Evolutionary conservation across 2,797 vertebrate species (phyloP).

Genomic region (Leuciscus waleckii): DNA sequence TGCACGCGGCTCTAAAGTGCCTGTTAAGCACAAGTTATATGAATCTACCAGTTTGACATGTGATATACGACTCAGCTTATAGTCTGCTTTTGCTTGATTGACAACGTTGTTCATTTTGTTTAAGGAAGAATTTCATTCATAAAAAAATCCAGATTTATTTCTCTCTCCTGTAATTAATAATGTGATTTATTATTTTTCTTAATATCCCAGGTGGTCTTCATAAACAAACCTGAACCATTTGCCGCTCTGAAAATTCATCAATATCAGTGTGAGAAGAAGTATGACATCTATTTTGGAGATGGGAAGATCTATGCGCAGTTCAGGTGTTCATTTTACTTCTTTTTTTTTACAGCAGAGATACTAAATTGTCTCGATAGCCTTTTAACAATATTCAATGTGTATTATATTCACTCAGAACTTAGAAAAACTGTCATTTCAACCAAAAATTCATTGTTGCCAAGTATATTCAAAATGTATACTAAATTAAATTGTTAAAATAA

Average conservation of each 20-base stretch:
- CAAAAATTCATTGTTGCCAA: background rate
- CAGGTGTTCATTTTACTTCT: conserved; percentile 77
- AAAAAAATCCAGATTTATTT: background rate
- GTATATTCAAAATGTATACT: background rate
- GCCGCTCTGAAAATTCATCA: conserved; percentile 81
- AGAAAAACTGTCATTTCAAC: background rate
- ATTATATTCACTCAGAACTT: background rate
- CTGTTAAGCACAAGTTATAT: background rate
- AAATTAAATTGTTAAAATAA: background rate
- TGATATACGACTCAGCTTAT: no score
- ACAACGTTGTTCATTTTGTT: background rate
- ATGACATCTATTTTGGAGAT: conserved; percentile 90
- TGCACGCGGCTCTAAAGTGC: background rate
- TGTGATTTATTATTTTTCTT: background rate
- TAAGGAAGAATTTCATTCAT: background rate
- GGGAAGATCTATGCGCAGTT: conserved; percentile 86
- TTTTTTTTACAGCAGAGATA: background rate
- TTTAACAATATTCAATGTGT: background rate
- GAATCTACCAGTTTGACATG: background rate
- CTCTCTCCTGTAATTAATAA: background rate
- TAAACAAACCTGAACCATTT: conserved; percentile 85
- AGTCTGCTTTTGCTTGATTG: background rate
- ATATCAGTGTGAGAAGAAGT: conserved; percentile 89
- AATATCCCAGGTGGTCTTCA: conserved; percentile 87
- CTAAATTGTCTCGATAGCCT: background rate